phyloP scores from a whole-genome alignment of 2,888 invertebrate genomes.

The Luperina testacea region DNA sequence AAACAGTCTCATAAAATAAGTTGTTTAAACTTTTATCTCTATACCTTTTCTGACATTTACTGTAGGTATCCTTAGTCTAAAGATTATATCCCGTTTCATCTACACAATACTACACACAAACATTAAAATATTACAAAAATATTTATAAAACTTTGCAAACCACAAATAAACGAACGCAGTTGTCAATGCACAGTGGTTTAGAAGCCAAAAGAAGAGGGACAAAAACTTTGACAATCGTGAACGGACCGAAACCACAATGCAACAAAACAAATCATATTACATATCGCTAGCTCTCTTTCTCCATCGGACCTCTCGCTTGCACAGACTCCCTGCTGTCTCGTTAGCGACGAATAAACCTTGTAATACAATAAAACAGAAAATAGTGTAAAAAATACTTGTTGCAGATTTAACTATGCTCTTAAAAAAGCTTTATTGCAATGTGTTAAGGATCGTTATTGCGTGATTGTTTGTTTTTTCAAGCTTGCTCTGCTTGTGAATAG shows the following conservation, averaged over 20 bases:
- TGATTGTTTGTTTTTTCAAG: slow-evolving; percentile 19
- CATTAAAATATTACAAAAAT: neutral
- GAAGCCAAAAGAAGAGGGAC: slow-evolving; percentile 57
- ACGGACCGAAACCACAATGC: slow-evolving; percentile 74
- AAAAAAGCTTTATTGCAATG: slow-evolving; percentile 22
- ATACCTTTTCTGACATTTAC: neutral
- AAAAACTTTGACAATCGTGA: slow-evolving; percentile 73
- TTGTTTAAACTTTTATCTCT: too few relatives aligned
- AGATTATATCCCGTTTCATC: neutral
- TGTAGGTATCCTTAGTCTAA: neutral
- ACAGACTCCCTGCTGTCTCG: slow-evolving; percentile 84
- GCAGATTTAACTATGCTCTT: slow-evolving; percentile 58
- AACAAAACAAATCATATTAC: slow-evolving; percentile 80
- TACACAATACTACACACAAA: neutral
- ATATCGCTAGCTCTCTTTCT: slow-evolving; percentile 68
- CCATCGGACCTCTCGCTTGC: slow-evolving; percentile 69
- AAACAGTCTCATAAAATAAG: too few relatives aligned
- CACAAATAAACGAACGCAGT: slow-evolving; percentile 41
- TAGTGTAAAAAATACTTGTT: slow-evolving; percentile 83
- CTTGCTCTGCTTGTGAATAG: slow-evolving; percentile 70
- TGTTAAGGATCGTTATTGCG: slow-evolving; percentile 64
- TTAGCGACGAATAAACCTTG: slow-evolving; percentile 85
- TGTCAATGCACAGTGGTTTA: slow-evolving; percentile 63
- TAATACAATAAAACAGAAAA: slow-evolving; percentile 87
- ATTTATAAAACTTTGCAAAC: slow-evolving; percentile 10